phyloP scores from a whole-genome alignment of 2,888 invertebrate genomes.

The Onthophagus sagittarius region DNA sequence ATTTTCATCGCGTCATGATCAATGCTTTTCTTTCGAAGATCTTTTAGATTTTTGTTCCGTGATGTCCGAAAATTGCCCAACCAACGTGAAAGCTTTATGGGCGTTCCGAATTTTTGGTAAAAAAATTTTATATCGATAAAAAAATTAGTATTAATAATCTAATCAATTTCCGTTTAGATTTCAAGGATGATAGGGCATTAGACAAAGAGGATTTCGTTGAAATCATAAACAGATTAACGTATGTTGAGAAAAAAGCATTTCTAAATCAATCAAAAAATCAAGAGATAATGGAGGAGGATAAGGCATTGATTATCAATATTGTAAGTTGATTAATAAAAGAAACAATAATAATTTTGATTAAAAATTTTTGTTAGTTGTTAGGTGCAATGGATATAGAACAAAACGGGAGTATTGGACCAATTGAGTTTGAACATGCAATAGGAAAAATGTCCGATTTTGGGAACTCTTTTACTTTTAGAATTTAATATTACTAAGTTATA shows the following conservation, averaged over 20 bases:
- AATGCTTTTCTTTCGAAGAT: constrained; percentile 72
- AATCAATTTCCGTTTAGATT: constrained; percentile 47
- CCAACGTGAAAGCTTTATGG: constrained; percentile 69
- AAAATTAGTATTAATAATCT: constrained; percentile 1
- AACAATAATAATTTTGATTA: neutral
- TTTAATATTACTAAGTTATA: constrained; percentile 39
- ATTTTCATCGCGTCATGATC: constrained; percentile 67
- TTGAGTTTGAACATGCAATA: constrained; percentile 60
- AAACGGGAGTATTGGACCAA: constrained; percentile 55
- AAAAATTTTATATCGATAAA: too few relatives aligned
- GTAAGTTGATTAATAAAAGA: constrained; percentile 43
- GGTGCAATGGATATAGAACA: constrained; percentile 59
- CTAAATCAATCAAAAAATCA: constrained; percentile 38
- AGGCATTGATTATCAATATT: constrained; percentile 54
- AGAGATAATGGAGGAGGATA: constrained; percentile 48
- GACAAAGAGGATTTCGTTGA: constrained; percentile 54
- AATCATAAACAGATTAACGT: constrained; percentile 54
- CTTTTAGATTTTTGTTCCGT: constrained; percentile 73
- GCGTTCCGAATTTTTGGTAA: constrained; percentile 75
- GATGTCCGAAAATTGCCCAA: constrained; percentile 69
- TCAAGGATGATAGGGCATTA: constrained; percentile 61
- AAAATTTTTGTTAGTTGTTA: constrained; percentile 53
- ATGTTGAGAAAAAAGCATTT: neutral
- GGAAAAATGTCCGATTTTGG: constrained; percentile 61
- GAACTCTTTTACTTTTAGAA: constrained; percentile 57